Evolutionary conservation across 2,113 vertebrate species (phyloP).

Genomic region (Chamaea fasciata): DNA sequence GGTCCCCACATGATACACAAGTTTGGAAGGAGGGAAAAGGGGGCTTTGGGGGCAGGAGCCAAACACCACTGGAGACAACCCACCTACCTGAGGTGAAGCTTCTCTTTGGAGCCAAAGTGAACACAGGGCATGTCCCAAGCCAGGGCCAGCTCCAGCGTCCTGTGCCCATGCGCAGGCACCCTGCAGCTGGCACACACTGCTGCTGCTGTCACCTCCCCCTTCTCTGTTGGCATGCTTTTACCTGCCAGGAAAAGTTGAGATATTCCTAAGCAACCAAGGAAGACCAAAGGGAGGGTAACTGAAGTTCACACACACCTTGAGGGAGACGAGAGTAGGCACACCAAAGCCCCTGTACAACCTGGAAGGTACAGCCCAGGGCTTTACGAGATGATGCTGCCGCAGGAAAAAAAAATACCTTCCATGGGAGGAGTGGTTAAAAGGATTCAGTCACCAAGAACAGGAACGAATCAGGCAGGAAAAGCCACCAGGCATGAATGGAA

Average conservation of each 20-base stretch:
- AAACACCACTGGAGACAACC: neutral
- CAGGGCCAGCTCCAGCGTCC: conserved; percentile 83
- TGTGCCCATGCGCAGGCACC: conserved; percentile 69
- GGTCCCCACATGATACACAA: fast-evolving
- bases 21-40: neutral
- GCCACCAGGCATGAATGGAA: neutral
- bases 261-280: neutral
- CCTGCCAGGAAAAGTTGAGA: conserved; percentile 57
- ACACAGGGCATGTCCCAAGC: conserved; percentile 95
- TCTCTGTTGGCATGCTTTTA: conserved; percentile 71
- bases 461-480: conserved; percentile 15
- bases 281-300: neutral
- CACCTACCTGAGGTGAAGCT: conserved; percentile 80
- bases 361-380: neutral
- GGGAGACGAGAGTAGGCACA: neutral
- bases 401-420: neutral
- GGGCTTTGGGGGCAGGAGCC: fast-evolving
- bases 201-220: conserved; percentile 82
- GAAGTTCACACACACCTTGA: neutral
- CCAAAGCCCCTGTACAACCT: neutral
- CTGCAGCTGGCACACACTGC: conserved; percentile 80
- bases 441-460: neutral
- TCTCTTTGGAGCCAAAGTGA: conserved; percentile 85
- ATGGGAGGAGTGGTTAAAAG: neutral
- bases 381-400: neutral